Conservation (phyloP, 2,113 vertebrate species). For the Triplophysa rosa region DNA sequence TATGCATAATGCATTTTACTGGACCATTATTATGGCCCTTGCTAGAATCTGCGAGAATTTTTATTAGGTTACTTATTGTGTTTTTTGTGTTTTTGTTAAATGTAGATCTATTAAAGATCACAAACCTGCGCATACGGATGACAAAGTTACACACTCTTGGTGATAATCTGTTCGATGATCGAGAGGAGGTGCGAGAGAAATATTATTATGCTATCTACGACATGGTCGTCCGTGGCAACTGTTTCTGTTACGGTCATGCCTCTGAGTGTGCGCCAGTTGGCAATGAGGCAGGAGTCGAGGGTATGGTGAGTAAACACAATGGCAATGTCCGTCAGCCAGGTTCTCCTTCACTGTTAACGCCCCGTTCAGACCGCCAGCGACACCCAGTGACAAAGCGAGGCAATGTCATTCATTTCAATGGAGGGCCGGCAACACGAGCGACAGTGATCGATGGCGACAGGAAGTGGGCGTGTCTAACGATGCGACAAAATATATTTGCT, state of each 20-base stretch:
- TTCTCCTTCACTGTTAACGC: no score
- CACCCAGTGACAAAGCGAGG: no score
- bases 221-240: constrained; percentile 96
- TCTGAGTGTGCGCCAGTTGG: constrained; percentile 86
- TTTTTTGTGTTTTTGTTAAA: neutral
- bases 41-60: neutral
- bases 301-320: constrained; percentile 80
- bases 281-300: constrained; percentile 73
- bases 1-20: no score
- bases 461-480: no score
- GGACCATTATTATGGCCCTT: no score
- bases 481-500: no score
- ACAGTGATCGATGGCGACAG: no score
- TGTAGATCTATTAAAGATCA: constrained; percentile 92
- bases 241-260: constrained; percentile 97
- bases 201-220: constrained; percentile 96
- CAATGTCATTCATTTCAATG: no score
- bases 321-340: neutral
- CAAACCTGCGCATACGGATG: constrained; percentile 90
- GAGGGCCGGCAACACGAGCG: no score
- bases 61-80: neutral
- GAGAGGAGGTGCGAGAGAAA: constrained; percentile 90
- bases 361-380: no score
- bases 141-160: constrained; percentile 89
- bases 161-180: constrained; percentile 88